Base-by-base conservation (phyloP, 2,113 vertebrate genomes). In the Oncorhynchus kisutch region DNA sequence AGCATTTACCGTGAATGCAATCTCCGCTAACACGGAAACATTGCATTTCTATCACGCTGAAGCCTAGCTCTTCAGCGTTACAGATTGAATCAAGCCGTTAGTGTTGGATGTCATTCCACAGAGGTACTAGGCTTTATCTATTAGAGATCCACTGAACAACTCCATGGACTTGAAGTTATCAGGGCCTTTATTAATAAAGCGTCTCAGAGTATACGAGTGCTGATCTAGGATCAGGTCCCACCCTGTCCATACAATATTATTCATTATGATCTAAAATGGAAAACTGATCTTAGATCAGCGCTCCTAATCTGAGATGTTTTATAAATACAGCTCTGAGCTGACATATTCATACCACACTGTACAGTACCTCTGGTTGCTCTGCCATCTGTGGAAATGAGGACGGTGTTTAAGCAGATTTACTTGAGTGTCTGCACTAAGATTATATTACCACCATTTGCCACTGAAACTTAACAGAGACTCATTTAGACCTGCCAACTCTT, bases 391-490 rank as follows among this genome's bases (percentile, higher is more conserved):
- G 34, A 76, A 77, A 76, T 64, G 20, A 18, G 25, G 51, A 79
- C 29, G 20, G 65, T 31, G 51, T 66, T 81, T 75, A 86, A 80
- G 79, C 67, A 76, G 78, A 88, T 85, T 84, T 85, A 86, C 83
- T 78, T 69, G 79, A 71, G 79, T 81, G 70, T 75, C 69, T 76
- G 71, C 71, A 78, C 81, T 73, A 78, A 77, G 75, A 88, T 83
- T 80, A 82, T 79, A 84, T 81, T 49, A 78, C 69, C 78, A 72
- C 70, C 88, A 90, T 82, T 85, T 89, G 84, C 72, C 62, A 7
- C 67, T 74, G 8, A 75, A 64, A 64, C 57, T 12, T 29, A 51
- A 54, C 67, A 22, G 8, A 48, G 20, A 70, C 20, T 70, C 3
- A 3, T 80, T 84, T 72, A 71, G 77, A 71, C 67, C 76, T 66